A percentile compares a stretch with the other conserved stretches of the same genome.
phyloP scores from a whole-genome alignment of 53 echinoderm and acorn worm species.

The Luidia sarsii region DNA sequence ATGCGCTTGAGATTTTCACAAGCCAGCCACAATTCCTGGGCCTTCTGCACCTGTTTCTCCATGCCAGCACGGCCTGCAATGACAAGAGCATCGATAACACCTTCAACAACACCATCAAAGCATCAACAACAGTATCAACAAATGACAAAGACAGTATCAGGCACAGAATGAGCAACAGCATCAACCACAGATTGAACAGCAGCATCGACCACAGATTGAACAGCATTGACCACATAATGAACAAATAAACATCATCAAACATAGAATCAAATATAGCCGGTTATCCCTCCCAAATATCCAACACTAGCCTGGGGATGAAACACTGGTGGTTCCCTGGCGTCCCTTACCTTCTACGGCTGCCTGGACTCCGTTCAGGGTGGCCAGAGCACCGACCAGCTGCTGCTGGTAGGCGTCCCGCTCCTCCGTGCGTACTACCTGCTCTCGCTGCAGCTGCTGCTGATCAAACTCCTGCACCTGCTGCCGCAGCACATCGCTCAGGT shows the following conservation, averaged over 20 bases:
- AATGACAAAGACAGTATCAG: no score
- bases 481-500: slow-evolving; percentile 80
- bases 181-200: no score
- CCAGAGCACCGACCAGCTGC: slow-evolving; percentile 78
- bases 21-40: slow-evolving; percentile 97
- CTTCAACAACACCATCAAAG: no score
- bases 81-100: neutral
- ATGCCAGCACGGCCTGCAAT: slow-evolving; percentile 80
- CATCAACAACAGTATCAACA: no score
- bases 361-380: slow-evolving; percentile 86
- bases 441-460: slow-evolving; percentile 51
- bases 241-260: no score
- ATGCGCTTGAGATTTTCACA: slow-evolving; percentile 91
- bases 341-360: slow-evolving; percentile 87
- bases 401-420: slow-evolving; percentile 79
- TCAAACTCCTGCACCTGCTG: slow-evolving; percentile 68
- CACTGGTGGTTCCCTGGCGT: neutral
- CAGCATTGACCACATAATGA: no score
- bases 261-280: no score
- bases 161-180: no score
- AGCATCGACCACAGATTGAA: no score
- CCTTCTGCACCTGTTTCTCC: slow-evolving; percentile 83
- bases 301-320: no score
- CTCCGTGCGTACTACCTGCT: slow-evolving; percentile 57
- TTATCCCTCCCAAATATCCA: neutral